A percentile compares a stretch with the other conserved stretches of the same genome.
Evolutionary conservation across 2,888 invertebrate species (phyloP).

Genomic region (Ditylenchus weischeri): DNA sequence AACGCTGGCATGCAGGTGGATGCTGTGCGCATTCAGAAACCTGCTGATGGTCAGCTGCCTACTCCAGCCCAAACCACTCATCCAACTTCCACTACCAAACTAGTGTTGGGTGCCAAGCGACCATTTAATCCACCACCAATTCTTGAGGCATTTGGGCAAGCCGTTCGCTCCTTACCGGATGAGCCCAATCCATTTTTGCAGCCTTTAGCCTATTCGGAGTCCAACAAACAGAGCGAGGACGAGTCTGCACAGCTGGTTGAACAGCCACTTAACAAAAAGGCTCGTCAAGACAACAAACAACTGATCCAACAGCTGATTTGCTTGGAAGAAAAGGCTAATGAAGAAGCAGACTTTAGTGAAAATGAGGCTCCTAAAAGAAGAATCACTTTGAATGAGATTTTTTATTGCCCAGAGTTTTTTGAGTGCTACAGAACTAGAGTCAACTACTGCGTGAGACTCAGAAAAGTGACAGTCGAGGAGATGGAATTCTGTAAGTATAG

Average conservation of each 20-base stretch:
- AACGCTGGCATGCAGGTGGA: constrained; percentile 34
- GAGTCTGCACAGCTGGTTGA: constrained; percentile 1
- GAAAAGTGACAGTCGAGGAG: constrained; percentile 35
- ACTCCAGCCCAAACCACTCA: background rate
- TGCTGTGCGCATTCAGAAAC: constrained; percentile 33
- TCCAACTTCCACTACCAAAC: background rate
- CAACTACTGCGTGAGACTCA: constrained; percentile 39
- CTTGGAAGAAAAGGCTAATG: constrained; percentile 26
- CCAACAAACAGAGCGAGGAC: background rate
- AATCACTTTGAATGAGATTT: constrained; percentile 25
- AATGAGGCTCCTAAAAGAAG: constrained; percentile 27
- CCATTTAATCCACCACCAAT: background rate
- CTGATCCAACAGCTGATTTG: constrained; percentile 27
- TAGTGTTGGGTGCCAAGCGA: constrained; percentile 1
- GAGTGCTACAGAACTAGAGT: constrained; percentile 43
- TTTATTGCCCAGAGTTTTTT: constrained; percentile 42
- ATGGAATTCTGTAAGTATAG: constrained; percentile 42
- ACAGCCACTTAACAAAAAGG: constrained; percentile 13
- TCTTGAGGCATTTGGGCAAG: no score
- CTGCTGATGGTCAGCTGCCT: constrained; percentile 7
- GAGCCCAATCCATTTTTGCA: no score
- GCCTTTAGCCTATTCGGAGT: background rate
- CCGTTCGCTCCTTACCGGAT: no score
- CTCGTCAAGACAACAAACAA: constrained; percentile 13
- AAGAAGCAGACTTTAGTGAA: constrained; percentile 39